Evolutionary conservation across 2,888 invertebrate species (phyloP).

Genomic region (Ennomos quercinarius): DNA sequence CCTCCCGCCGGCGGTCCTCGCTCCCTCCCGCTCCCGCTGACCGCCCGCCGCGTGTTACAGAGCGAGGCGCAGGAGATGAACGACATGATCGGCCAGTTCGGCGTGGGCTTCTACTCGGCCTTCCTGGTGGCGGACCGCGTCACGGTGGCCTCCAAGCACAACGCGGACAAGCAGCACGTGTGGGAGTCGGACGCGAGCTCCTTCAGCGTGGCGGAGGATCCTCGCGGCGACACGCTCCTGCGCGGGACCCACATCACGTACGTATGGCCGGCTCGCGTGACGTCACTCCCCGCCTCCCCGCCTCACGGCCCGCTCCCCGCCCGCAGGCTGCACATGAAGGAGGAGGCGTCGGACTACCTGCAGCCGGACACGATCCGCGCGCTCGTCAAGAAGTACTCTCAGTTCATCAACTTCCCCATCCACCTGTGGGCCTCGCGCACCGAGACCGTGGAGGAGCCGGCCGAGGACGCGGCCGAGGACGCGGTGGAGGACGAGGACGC

Average conservation of each 20-base stretch:
- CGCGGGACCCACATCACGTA: constrained; percentile 95
- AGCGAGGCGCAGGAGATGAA: constrained; percentile 89
- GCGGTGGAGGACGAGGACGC: constrained; percentile 79
- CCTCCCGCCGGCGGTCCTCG: neutral
- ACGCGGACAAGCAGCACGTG: constrained; percentile 96
- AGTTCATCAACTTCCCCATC: constrained; percentile 99
- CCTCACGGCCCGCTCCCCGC: constrained; percentile 78
- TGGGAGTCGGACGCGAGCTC: constrained; percentile 98
- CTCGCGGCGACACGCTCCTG: constrained; percentile 95
- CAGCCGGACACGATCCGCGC: constrained; percentile 96
- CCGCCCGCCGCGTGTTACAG: constrained; percentile 47
- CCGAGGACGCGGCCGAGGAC: constrained; percentile 44
- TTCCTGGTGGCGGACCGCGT: constrained; percentile 99
- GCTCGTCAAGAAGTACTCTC: constrained; percentile 98
- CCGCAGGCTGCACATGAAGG: constrained; percentile 94
- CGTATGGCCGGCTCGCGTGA: constrained; percentile 64
- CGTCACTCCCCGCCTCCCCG: constrained; percentile 84
- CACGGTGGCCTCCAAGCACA: constrained; percentile 97
- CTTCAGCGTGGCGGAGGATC: constrained; percentile 96
- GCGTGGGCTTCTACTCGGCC: constrained; percentile 99
- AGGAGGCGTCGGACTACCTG: constrained; percentile 98
- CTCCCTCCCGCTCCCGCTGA: neutral
- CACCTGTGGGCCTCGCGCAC: constrained; percentile 93
- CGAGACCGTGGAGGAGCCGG: constrained; percentile 49
- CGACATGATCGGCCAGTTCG: constrained; percentile 99